Evolutionary conservation across 1,140 invertebrate genomes (phyloP).

Genomic region (Ephestia elutella): DNA sequence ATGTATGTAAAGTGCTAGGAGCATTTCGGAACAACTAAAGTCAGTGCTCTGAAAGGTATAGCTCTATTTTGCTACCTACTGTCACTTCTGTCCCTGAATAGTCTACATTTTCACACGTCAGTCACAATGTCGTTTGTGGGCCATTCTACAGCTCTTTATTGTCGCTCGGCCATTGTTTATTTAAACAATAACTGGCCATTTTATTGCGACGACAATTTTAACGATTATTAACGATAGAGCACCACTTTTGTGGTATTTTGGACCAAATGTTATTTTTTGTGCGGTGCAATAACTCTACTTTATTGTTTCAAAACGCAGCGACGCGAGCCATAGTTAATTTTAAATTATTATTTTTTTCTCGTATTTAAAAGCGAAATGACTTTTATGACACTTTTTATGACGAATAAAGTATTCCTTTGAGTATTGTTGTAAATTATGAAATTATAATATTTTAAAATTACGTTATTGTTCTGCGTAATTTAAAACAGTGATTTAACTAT

Average conservation of each 20-base stretch:
- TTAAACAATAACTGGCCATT: constrained; percentile 62
- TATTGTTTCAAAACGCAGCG: constrained; percentile 28
- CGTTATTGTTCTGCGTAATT: no score
- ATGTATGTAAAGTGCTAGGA: no score
- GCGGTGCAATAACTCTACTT: constrained; percentile 23
- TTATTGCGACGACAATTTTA: constrained; percentile 57
- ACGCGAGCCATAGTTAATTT: constrained; percentile 9
- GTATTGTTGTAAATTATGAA: background rate
- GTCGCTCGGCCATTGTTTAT: constrained; percentile 60
- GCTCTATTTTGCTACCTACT: background rate
- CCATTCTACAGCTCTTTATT: constrained; percentile 49
- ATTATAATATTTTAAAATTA: background rate
- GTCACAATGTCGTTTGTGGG: constrained; percentile 43
- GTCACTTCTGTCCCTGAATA: constrained; percentile 14
- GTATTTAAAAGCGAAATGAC: constrained; percentile 29
- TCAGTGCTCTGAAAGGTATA: background rate
- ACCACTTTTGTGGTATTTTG: constrained; percentile 14
- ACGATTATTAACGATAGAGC: constrained; percentile 53
- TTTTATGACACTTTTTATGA: constrained; percentile 16
- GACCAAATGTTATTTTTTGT: constrained; percentile 11
- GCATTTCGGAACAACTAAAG: no score
- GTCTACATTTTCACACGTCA: constrained; percentile 47
- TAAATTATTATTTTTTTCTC: constrained; percentile 22
- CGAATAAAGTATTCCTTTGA: background rate
- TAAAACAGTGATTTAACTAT: no score